Conservation (phyloP, 2,797 vertebrate genomes). For the Parotocinclus haroldoi region DNA sequence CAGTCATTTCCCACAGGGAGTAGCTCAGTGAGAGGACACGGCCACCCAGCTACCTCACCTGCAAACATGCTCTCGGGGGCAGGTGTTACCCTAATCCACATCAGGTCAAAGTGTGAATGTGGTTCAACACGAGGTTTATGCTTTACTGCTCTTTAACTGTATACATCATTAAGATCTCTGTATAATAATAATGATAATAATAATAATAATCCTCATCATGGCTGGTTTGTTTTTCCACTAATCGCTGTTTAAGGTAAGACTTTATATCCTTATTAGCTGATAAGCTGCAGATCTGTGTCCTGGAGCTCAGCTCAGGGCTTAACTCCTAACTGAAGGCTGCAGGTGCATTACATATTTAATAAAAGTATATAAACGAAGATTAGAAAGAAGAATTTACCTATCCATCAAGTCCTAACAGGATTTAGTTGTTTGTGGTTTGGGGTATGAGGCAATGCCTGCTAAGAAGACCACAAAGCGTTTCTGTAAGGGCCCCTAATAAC, state of each 20-base stretch:
- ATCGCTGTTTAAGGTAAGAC: slow-evolving; percentile 38
- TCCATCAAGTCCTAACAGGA: no score
- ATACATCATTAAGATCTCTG: slow-evolving; percentile 56
- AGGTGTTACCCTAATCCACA: slow-evolving; percentile 27
- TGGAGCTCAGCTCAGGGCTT: no score
- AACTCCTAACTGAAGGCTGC: no score
- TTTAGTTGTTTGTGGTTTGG: no score
- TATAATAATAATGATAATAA: slow-evolving; percentile 62
- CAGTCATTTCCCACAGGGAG: slow-evolving; percentile 40
- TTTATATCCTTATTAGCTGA: no score
- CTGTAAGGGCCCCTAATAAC: no score
- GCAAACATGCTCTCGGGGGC: slow-evolving; percentile 27
- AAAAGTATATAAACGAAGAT: no score
- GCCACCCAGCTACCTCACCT: slow-evolving; percentile 25
- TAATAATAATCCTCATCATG: slow-evolving; percentile 50
- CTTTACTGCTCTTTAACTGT: background rate
- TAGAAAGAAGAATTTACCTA: no score
- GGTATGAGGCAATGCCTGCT: no score
- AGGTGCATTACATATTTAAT: no score
- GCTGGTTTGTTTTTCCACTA: slow-evolving; percentile 53
- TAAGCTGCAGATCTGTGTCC: no score
- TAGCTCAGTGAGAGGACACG: slow-evolving; percentile 7
- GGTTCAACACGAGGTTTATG: background rate
- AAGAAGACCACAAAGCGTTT: no score
- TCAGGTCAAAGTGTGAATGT: slow-evolving; percentile 15